Evolutionary conservation across 1,140 invertebrate species (phyloP), one percentile per base, ranked within the genome.

Genomic region (Asobara japonica): DNA sequence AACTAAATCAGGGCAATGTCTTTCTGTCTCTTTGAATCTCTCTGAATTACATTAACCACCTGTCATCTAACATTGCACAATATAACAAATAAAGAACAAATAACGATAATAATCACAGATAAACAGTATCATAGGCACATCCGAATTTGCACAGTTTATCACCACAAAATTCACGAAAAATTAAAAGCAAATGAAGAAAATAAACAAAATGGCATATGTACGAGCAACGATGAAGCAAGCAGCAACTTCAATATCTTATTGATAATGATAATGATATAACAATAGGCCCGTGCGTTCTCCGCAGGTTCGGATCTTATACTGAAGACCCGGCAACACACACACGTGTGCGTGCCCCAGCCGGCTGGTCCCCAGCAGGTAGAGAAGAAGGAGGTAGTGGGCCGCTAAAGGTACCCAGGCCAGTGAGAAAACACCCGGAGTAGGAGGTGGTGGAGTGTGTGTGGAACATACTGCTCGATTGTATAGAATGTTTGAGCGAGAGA

Each of bases 241-340:
- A 61, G 22, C 22, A 64, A 25, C 31, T 8, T 3, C 65, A 45
- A 41, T 31, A 18, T 13, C 64, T 75, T 73, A 71, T 78, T 81
- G 83, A 84, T 80, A 83, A 86, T 86, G 81, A 84, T 84, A 85
- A 85, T 85, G 83, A 86, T 86, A 85, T 83, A 85, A 87, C 85
- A 87, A 87, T 87, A 82, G 70, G n/a, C 67, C 66, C 79, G 86
- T 87, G 86, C 84, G 86, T 86, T 87, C 86, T 85, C 86, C 83
- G 78, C 84, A 82, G 83, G 84, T 85, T 87, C 84, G 80, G 84
- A 87, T 87, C 85, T 84, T 86, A 86, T 84, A 87, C 85, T 87
- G 86, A 86, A 82, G 84, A 84, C 81, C 80, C 71, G 71, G 71
- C 69, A 69, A 81, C 74, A 86, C 84, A 87, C 84, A 86, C 84